Conservation (phyloP, 2,797 vertebrate genomes). For the Neopelma chrysocephalum region DNA sequence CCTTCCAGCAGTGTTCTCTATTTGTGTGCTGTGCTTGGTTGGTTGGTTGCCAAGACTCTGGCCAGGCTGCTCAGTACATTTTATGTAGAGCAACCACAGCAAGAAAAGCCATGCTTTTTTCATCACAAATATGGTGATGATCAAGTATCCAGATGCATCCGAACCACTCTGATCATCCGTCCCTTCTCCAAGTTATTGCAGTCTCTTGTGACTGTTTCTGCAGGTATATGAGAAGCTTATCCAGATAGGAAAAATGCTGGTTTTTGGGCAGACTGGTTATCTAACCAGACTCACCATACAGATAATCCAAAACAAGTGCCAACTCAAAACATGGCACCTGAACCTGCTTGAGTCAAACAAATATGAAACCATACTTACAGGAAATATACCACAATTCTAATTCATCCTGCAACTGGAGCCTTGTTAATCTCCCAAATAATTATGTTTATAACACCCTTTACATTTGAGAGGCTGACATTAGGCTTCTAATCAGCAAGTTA, state of each 20-base stretch:
- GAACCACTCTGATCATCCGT: neutral
- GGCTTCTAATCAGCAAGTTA: neutral
- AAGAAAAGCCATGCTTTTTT: neutral
- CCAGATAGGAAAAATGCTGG: neutral
- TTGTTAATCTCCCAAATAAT: neutral
- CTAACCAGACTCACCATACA: neutral
- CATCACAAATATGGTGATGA: neutral
- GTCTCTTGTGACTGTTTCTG: neutral
- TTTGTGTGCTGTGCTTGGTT: neutral
- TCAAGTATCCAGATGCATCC: neutral
- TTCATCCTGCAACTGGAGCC: neutral
- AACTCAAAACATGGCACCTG: neutral
- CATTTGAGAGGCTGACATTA: neutral
- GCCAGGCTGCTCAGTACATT: neutral
- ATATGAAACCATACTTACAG: neutral
- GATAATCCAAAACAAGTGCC: neutral
- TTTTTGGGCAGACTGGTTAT: neutral
- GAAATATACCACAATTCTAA: neutral
- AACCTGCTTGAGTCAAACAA: neutral
- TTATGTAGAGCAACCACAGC: neutral
- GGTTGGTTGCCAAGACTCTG: neutral
- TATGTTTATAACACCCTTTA: neutral
- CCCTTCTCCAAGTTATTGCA: neutral
- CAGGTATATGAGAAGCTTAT: rapidly evolving
- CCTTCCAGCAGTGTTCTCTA: neutral